Conservation (phyloP, 2,888 invertebrate genomes). For the Pachycephus smyrnensis region DNA sequence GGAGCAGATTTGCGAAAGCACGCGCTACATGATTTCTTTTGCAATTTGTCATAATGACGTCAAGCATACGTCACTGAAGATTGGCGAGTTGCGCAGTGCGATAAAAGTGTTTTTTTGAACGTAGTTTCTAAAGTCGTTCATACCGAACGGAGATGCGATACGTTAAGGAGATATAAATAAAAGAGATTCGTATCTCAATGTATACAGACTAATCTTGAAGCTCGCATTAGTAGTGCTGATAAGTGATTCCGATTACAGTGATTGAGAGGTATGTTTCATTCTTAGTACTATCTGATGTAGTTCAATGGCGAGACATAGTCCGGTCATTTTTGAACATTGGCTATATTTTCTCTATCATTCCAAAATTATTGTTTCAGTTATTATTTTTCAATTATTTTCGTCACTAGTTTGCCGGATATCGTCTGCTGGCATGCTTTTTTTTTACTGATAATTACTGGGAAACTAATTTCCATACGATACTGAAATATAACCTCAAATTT, state of each 20-base stretch:
- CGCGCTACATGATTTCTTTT: no score
- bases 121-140: neutral
- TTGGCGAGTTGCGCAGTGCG: neutral
- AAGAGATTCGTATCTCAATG: neutral
- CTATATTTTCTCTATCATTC: neutral
- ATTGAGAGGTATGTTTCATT: neutral
- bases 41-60: neutral
- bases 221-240: neutral
- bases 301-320: neutral
- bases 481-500: neutral
- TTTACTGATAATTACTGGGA: neutral
- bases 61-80: neutral
- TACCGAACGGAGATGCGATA: neutral
- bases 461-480: neutral
- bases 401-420: neutral
- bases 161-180: neutral
- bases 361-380: neutral
- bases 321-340: neutral
- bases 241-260: neutral
- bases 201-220: neutral
- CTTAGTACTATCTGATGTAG: neutral
- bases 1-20: neutral
- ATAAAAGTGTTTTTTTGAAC: neutral
- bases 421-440: neutral
- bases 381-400: neutral